These are phyloP conservation scores for Leptothorax acervorum DNA, from an alignment of 2,888 invertebrate genomes.

Conservation along the genomic window DNA sequence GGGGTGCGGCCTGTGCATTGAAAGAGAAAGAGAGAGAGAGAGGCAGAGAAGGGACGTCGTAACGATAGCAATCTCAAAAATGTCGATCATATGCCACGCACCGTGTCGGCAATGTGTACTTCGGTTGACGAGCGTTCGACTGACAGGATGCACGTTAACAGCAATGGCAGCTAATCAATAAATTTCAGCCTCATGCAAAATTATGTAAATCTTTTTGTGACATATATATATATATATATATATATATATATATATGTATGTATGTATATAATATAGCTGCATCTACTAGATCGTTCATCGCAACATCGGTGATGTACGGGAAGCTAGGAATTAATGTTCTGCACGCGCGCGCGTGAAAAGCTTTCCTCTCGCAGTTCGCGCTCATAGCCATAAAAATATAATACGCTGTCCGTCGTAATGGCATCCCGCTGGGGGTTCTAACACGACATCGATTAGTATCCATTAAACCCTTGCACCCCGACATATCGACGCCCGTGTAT, in stretches of 20 bases:
- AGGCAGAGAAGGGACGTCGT: slow-evolving; percentile 21
- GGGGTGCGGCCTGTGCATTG: slow-evolving; percentile 10
- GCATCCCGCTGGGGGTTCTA: slow-evolving; percentile 33
- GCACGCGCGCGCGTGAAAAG: slow-evolving; percentile 11
- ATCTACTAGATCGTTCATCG: not conserved
- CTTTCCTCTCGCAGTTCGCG: slow-evolving; percentile 11
- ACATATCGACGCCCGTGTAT: slow-evolving; percentile 45
- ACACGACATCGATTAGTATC: slow-evolving; percentile 58
- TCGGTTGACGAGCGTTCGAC: not conserved
- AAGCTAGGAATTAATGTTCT: slow-evolving; percentile 46
- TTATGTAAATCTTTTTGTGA: slow-evolving; percentile 47
- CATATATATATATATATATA: not conserved
- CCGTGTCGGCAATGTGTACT: slow-evolving; percentile 21
- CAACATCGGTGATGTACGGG: not conserved
- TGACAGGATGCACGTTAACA: slow-evolving; percentile 44
- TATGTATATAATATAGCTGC: not conserved
- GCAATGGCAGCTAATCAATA: slow-evolving; percentile 52
- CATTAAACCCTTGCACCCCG: slow-evolving; percentile 47
- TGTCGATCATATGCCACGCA: slow-evolving; percentile 61
- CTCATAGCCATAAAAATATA: slow-evolving; percentile 39
- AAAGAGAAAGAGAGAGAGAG: not conserved
- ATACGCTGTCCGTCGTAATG: slow-evolving; percentile 47
- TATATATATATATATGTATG: too few species aligned
- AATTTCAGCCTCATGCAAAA: slow-evolving; percentile 32
- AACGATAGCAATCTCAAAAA: slow-evolving; percentile 60